A percentile compares a stretch with the other conserved stretches of the same genome.
Evolutionary conservation across 2,888 invertebrate genomes (phyloP).

Genomic region (Tanytarsus gracilentus): DNA sequence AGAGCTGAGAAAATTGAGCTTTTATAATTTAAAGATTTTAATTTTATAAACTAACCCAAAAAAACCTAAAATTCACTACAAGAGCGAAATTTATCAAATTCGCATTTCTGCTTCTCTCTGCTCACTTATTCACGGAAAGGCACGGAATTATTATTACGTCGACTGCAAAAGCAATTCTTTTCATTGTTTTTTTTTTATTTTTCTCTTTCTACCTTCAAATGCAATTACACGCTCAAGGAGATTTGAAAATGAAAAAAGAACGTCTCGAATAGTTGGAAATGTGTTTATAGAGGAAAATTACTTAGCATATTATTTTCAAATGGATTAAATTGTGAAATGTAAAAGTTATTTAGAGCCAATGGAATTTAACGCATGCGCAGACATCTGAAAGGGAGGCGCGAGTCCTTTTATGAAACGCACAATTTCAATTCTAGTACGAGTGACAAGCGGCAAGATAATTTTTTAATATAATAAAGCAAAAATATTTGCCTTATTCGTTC

Average conservation of each 20-base stretch:
- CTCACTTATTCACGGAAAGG: not conserved
- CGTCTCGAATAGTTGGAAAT: not conserved
- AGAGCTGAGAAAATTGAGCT: not conserved
- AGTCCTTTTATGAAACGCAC: conserved; percentile 6
- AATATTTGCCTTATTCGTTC: too few relatives aligned
- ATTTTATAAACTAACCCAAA: too few relatives aligned
- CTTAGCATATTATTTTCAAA: conserved; percentile 14
- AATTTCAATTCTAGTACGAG: conserved; percentile 19
- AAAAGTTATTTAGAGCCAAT: not conserved
- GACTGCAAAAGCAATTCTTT: not conserved
- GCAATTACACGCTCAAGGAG: conserved; percentile 26
- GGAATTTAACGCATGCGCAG: not conserved
- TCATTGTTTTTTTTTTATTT: not conserved
- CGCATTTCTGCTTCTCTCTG: not conserved
- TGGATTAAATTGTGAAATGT: not conserved
- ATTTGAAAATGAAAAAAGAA: conserved; percentile 21
- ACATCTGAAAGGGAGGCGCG: not conserved
- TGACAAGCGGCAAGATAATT: not conserved
- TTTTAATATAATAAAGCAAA: too few relatives aligned
- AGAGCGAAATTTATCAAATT: not conserved
- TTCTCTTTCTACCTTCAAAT: not conserved
- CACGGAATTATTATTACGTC: conserved; percentile 10
- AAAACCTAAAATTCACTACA: too few relatives aligned
- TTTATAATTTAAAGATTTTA: not conserved
- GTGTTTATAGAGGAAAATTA: not conserved